Evolutionary conservation across 1,140 invertebrate species (phyloP).

Genomic region (Macrocentrus cingulum): DNA sequence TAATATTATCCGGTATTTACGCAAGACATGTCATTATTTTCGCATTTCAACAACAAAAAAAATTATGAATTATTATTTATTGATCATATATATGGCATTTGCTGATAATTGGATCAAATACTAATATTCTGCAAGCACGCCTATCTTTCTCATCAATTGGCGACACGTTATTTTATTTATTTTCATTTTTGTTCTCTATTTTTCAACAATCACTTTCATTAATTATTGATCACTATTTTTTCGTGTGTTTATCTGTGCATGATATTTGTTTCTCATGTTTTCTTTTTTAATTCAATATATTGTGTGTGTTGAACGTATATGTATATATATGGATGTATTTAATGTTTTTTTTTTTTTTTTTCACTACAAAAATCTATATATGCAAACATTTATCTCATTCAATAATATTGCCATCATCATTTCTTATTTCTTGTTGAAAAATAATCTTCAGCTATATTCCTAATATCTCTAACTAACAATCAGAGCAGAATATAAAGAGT

Average conservation of each 20-base stretch:
- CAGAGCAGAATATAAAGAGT: constrained; percentile 27
- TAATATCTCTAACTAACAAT: constrained; percentile 27
- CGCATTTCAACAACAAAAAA: no score
- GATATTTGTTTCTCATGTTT: background rate
- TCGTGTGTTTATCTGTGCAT: no score
- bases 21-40: no score
- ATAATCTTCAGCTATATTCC: constrained; percentile 32
- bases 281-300: constrained; percentile 1
- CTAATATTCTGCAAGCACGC: constrained; percentile 33
- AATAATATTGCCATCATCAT: constrained; percentile 12
- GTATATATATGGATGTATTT: no score
- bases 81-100: constrained; percentile 20
- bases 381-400: background rate
- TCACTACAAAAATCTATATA: background rate
- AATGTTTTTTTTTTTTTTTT: no score
- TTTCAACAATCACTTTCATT: constrained; percentile 5
- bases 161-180: constrained; percentile 35
- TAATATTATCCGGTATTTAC: background rate
- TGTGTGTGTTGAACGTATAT: constrained; percentile 1
- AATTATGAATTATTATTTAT: constrained; percentile 7
- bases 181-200: constrained; percentile 8
- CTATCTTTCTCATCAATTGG: constrained; percentile 50
- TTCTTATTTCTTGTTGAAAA: constrained; percentile 29
- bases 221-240: constrained; percentile 4
- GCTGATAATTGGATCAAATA: constrained; percentile 12